Evolutionary conservation across 2,797 vertebrate species (phyloP).

Genomic region (Xenopus petersii): DNA sequence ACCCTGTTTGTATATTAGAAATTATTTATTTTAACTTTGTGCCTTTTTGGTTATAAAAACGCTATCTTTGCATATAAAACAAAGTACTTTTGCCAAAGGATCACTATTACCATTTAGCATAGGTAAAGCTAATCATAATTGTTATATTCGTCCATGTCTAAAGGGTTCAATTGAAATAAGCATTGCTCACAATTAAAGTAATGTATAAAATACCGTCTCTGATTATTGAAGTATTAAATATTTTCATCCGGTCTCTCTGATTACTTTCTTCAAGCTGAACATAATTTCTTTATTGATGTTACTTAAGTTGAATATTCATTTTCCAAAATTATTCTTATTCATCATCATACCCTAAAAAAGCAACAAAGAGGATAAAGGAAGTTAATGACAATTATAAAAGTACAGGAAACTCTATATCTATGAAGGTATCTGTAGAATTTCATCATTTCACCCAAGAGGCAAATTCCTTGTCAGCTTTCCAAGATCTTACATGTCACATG

Average conservation of each 20-base stretch:
- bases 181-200: no score
- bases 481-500: not conserved
- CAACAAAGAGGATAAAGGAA: not conserved
- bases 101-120: no score
- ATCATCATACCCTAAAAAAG: not conserved
- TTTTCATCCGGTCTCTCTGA: constrained; percentile 1
- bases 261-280: not conserved
- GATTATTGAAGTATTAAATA: not conserved
- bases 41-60: no score
- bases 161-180: no score
- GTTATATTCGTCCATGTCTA: no score
- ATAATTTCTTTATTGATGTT: not conserved
- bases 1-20: no score
- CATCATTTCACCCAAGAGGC: constrained; percentile 7
- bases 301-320: not conserved
- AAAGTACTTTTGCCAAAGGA: no score
- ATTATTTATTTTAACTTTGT: no score
- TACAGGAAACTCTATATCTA: constrained; percentile 6
- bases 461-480: constrained; percentile 8
- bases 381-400: constrained; percentile 1
- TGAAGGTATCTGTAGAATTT: constrained; percentile 17
- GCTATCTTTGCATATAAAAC: no score
- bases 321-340: not conserved
- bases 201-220: not conserved
- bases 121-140: no score